Evolutionary conservation across 2,113 vertebrate species (phyloP).

Genomic region (Tragelaphus imberbis): DNA sequence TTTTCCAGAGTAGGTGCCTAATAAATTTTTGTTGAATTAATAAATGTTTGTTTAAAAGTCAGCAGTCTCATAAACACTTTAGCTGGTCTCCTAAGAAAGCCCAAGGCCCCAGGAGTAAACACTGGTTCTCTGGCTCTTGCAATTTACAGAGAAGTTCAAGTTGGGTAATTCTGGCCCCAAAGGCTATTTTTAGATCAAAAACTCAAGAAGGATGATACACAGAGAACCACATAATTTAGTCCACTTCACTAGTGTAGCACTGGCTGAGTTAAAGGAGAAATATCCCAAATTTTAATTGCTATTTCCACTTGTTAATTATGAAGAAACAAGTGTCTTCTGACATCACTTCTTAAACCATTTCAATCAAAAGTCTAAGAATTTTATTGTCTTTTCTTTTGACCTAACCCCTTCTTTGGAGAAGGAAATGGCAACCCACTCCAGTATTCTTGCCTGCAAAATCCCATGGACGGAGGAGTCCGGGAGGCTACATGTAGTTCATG

Average conservation of each 20-base stretch:
- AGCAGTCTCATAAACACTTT: not conserved
- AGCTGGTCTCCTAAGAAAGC: not conserved
- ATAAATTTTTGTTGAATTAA: not conserved
- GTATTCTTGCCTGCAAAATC: not conserved
- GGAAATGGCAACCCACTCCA: not conserved
- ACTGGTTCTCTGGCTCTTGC: not conserved
- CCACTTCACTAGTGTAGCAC: not conserved
- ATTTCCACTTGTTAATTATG: not conserved
- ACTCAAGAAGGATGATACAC: not conserved
- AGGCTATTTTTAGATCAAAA: conserved; percentile 39
- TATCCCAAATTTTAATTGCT: not conserved
- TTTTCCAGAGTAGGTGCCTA: not conserved
- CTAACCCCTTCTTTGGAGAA: not conserved
- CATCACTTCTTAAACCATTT: not conserved
- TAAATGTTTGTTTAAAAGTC: not conserved
- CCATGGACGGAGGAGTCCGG: not conserved
- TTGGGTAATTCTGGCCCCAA: conserved; percentile 29
- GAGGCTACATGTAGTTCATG: not conserved
- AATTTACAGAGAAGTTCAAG: not conserved
- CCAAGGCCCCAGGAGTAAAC: not conserved
- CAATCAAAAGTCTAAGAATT: conserved; percentile 24
- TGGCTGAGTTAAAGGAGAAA: not conserved
- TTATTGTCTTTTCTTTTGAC: conserved; percentile 11
- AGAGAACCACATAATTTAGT: conserved; percentile 16
- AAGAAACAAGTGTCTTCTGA: not conserved